Evolutionary conservation across 2,797 vertebrate genomes (phyloP).

Genomic region (Pogonophryne albipinna): DNA sequence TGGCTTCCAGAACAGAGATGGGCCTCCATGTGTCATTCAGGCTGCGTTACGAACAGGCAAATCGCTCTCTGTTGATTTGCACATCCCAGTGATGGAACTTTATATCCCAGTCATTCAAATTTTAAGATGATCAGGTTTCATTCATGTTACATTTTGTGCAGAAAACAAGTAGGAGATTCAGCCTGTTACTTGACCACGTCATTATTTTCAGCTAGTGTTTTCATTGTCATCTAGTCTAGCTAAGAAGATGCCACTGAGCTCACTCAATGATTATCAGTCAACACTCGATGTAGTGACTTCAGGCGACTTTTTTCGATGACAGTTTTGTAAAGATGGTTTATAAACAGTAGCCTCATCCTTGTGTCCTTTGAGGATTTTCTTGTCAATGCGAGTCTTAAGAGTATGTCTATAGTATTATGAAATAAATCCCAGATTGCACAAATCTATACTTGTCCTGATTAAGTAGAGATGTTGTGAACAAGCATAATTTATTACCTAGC

Average conservation of each 20-base stretch:
- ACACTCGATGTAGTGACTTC: conserved; percentile 40
- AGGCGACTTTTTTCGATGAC: conserved; percentile 49
- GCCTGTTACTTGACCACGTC: conserved; percentile 21
- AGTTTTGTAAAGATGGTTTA: conserved; percentile 67
- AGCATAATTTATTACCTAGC: background rate
- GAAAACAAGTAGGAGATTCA: conserved; percentile 38
- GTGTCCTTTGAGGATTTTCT: conserved; percentile 47
- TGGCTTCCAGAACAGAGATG: conserved; percentile 43
- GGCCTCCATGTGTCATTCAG: conserved; percentile 1
- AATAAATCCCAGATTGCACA: conserved; percentile 76
- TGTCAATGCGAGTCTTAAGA: conserved; percentile 69
- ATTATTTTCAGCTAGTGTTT: conserved; percentile 25
- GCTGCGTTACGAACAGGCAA: background rate
- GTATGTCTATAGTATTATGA: conserved; percentile 68
- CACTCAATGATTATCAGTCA: background rate
- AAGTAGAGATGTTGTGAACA: background rate
- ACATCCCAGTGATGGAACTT: conserved; percentile 9
- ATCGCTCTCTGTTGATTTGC: background rate
- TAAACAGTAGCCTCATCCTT: conserved; percentile 56
- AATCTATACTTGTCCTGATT: conserved; percentile 45
- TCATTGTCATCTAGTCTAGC: conserved; percentile 16
- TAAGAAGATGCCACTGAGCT: conserved; percentile 31
- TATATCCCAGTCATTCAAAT: conserved; percentile 13
- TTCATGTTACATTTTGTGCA: conserved; percentile 43
- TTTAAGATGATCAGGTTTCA: conserved; percentile 31